Evolutionary conservation across 2,888 invertebrate genomes (phyloP), one percentile per base, ranked within the genome.

Genomic region (Oscheius sp.): DNA sequence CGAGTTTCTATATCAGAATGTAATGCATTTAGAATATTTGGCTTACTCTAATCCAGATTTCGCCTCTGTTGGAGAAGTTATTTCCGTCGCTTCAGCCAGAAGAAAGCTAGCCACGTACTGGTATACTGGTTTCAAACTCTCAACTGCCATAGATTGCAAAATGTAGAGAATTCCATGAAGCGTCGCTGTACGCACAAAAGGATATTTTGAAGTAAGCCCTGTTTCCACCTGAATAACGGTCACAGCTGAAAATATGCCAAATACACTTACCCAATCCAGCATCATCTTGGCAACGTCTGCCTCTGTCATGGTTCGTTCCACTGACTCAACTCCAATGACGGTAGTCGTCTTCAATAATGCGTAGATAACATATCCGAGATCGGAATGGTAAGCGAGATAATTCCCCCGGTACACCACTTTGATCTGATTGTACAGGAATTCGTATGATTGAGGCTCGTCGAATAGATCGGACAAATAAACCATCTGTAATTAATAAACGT

Each of bases 381-480:
- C 63, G 12, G 74, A 59, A 43, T 83, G 80, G 35, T 83, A 70
- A 9, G 73, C 68, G 13, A 76, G 66, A 16, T 59, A 53, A 13
- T 72, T 74, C 35, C 75, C 69, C 23, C 68, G 56, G 66, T 74
- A 71, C 9, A 78, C 70, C 23, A 77, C 77, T 23, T 61, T 72
- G 70, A 85, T 75, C 12, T 83, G 75, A 1, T 61, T 59, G 55
- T 82, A 84, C 0, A 84, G 76, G n/a, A 79, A 75, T 7, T 73
- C 74, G 73, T 86, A 87, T 1, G 79, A 77, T 0, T 76, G 59
- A 2, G 74, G 56, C 55, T 87, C 87, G 68, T 86, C 82, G 72
- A 87, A 86, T 25, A 87, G 76, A 70, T 87, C 87, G 0, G 86
- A 87, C 1, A 85, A 73, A 49, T 81, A 71, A 21, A 74, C 73